phyloP scores from a whole-genome alignment of 2,113 vertebrate species.

The Tragulus kanchil region DNA sequence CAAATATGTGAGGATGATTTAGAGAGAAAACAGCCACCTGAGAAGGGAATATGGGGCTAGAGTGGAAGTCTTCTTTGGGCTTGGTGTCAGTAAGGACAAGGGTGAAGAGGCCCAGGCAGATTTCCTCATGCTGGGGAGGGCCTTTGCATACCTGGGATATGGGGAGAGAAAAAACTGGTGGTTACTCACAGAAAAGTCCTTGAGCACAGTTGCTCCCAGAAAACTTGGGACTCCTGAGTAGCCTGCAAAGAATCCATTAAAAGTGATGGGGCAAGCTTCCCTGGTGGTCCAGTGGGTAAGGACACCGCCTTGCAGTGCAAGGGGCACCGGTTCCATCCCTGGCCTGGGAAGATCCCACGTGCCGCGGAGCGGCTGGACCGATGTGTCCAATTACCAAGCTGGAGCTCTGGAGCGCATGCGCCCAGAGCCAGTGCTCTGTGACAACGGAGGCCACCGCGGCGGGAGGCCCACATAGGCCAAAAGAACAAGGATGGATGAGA shows the following conservation, averaged over 20 bases:
- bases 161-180: neutral
- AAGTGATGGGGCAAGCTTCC: neutral
- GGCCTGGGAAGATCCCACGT: too few relatives aligned
- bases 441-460: too few relatives aligned
- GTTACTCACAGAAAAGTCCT: neutral
- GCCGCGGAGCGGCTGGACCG: too few relatives aligned
- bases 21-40: slow-evolving; percentile 44
- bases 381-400: too few relatives aligned
- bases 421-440: too few relatives aligned
- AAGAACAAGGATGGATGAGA: too few relatives aligned
- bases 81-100: slow-evolving; percentile 94
- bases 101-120: slow-evolving; percentile 95
- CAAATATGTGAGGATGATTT: slow-evolving; percentile 12
- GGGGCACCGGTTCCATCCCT: too few relatives aligned
- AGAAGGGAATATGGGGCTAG: neutral
- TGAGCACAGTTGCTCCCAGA: slow-evolving; percentile 33
- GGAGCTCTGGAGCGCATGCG: too few relatives aligned
- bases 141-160: slow-evolving; percentile 95
- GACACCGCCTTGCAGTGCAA: too few relatives aligned
- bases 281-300: too few relatives aligned
- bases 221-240: neutral
- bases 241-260: neutral
- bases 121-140: slow-evolving; percentile 95
- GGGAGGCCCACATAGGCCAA: too few relatives aligned
- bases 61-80: slow-evolving; percentile 90